phyloP scores from a whole-genome alignment of 2,888 invertebrate genomes.

The Cyclophora punctaria region DNA sequence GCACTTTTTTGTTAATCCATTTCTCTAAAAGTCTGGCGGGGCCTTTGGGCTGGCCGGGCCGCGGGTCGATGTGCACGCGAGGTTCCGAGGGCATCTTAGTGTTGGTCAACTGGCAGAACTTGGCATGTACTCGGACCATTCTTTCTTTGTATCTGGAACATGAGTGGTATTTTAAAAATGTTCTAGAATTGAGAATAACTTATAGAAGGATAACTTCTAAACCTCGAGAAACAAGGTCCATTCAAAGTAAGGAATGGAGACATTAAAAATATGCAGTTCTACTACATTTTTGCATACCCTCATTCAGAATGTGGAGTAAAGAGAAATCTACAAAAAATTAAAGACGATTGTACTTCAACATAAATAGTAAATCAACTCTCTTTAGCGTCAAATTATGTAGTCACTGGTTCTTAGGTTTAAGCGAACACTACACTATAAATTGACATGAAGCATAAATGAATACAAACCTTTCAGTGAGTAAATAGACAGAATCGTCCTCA shows the following conservation, averaged over 20 bases:
- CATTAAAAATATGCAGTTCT: no score
- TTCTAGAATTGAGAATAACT: no score
- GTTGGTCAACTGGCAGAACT: slow-evolving; percentile 78
- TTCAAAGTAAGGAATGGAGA: no score
- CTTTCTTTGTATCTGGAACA: slow-evolving; percentile 60
- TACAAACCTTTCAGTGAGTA: slow-evolving; percentile 77
- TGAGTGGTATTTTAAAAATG: no score
- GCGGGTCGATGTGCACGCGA: slow-evolving; percentile 46
- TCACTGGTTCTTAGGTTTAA: not conserved
- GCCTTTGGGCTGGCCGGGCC: slow-evolving; percentile 48
- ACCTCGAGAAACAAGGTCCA: no score
- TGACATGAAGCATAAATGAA: not conserved
- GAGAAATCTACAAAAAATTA: no score
- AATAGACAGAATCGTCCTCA: slow-evolving; percentile 82
- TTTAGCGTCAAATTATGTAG: not conserved
- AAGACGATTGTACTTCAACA: no score
- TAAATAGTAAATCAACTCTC: no score
- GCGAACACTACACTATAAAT: no score
- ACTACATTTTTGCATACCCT: no score
- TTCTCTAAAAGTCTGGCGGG: slow-evolving; percentile 59
- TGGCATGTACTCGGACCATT: slow-evolving; percentile 68
- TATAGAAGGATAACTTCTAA: no score
- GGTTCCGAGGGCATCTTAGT: slow-evolving; percentile 66
- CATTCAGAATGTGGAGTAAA: no score
- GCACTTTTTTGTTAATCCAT: slow-evolving; percentile 61